Conservation (phyloP, 2,113 vertebrate genomes). For the Tautogolabrus adspersus region DNA sequence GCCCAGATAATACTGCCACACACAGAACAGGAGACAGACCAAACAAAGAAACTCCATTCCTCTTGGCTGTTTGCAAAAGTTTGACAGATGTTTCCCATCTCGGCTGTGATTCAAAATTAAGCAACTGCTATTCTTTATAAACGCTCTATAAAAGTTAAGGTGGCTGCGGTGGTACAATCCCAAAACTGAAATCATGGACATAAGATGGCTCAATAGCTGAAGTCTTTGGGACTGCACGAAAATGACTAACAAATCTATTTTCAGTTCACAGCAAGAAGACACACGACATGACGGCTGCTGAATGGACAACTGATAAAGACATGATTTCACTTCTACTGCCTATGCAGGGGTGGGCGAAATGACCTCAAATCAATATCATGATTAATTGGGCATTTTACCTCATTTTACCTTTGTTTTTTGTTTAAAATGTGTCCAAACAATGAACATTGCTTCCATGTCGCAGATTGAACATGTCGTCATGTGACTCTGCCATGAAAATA, state of each 20-base stretch:
- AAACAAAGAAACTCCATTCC: slow-evolving; percentile 20
- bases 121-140: not conserved
- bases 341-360: too few relatives aligned
- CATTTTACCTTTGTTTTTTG: too few relatives aligned
- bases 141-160: not conserved
- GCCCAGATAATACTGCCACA: slow-evolving; percentile 8
- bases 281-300: not conserved
- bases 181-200: not conserved
- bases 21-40: not conserved
- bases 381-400: too few relatives aligned
- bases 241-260: not conserved
- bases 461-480: too few relatives aligned
- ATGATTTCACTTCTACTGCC: too few relatives aligned
- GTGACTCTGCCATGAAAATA: too few relatives aligned
- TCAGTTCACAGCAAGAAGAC: not conserved
- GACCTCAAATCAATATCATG: too few relatives aligned
- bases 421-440: too few relatives aligned
- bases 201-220: not conserved
- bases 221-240: not conserved
- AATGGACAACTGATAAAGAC: too few relatives aligned
- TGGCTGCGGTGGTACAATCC: slow-evolving; percentile 8
- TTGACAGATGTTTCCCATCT: slow-evolving; percentile 24
- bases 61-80: slow-evolving; percentile 12
- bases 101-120: not conserved
- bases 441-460: too few relatives aligned